Evolutionary conservation across 2,113 vertebrate genomes (phyloP).

Genomic region (Cricetomys ansorgei): DNA sequence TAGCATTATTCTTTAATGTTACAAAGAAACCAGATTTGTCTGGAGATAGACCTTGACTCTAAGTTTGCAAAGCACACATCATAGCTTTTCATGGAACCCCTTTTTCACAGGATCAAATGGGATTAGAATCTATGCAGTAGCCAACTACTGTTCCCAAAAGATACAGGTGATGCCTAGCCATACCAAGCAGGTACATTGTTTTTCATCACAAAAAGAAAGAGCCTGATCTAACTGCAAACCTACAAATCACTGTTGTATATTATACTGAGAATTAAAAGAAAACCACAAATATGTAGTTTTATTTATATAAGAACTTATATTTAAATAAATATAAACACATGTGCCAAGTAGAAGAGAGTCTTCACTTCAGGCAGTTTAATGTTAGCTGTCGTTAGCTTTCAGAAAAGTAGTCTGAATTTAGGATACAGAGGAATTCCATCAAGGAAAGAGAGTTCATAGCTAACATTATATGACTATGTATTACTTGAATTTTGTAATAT

Average conservation of each 20-base stretch:
- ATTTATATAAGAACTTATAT: neutral
- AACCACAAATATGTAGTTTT: neutral
- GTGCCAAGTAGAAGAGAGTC: neutral
- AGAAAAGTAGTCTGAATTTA: neutral
- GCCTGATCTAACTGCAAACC: neutral
- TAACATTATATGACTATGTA: neutral
- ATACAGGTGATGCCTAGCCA: neutral
- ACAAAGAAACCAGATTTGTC: neutral
- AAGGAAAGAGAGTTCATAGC: neutral
- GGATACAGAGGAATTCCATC: neutral
- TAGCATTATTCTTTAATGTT: slow-evolving; percentile 21
- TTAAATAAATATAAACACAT: neutral
- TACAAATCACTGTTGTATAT: neutral
- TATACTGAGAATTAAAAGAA: neutral
- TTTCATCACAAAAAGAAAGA: neutral
- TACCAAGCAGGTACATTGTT: neutral
- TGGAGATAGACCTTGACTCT: neutral
- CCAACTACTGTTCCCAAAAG: neutral
- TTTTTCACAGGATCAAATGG: neutral
- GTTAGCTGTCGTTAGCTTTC: neutral
- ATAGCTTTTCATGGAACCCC: neutral
- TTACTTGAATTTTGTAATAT: slow-evolving; percentile 28
- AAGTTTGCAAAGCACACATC: neutral
- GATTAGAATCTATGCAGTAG: neutral
- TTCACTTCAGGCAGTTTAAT: neutral